Evolutionary conservation across 2,888 invertebrate species (phyloP).

Genomic region (Osedax frankpressi): DNA sequence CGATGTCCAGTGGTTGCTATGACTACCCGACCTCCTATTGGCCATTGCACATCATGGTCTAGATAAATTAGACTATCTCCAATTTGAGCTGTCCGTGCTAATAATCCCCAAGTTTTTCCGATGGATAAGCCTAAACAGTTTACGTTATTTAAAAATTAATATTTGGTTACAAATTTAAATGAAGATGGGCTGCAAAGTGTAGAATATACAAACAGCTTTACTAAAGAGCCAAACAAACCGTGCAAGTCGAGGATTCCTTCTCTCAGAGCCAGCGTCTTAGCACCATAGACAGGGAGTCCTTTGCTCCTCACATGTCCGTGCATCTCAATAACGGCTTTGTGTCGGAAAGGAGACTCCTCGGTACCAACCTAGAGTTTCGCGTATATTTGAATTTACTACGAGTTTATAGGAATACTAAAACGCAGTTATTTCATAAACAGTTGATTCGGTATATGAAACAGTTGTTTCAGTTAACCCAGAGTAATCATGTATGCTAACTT

Average conservation of each 20-base stretch:
- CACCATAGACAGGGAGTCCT: constrained; percentile 40
- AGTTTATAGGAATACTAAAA: too few species aligned
- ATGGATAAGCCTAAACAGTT: too few species aligned
- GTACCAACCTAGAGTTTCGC: constrained; percentile 44
- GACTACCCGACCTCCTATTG: constrained; percentile 25
- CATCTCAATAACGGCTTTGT: constrained; percentile 36
- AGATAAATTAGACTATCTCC: constrained; percentile 23
- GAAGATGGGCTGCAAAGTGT: too few species aligned
- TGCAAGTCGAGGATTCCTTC: constrained; percentile 40
- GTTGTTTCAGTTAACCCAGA: too few species aligned
- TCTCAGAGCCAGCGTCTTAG: constrained; percentile 39
- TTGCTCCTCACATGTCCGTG: constrained; percentile 34
- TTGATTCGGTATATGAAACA: too few species aligned
- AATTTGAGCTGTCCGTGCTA: constrained; percentile 21
- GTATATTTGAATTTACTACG: too few species aligned
- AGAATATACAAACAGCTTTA: too few species aligned
- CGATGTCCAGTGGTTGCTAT: constrained; percentile 31
- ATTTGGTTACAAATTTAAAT: too few species aligned
- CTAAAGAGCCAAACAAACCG: too few species aligned
- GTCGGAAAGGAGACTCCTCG: constrained; percentile 35
- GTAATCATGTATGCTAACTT: too few species aligned
- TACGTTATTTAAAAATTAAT: too few species aligned
- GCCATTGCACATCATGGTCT: constrained; percentile 26
- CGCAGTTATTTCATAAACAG: too few species aligned
- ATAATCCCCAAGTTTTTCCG: constrained; percentile 25